These are phyloP conservation scores for Hydropsyche tenuis DNA, from an alignment of 1,140 invertebrate genomes.

Conservation along the genomic window DNA sequence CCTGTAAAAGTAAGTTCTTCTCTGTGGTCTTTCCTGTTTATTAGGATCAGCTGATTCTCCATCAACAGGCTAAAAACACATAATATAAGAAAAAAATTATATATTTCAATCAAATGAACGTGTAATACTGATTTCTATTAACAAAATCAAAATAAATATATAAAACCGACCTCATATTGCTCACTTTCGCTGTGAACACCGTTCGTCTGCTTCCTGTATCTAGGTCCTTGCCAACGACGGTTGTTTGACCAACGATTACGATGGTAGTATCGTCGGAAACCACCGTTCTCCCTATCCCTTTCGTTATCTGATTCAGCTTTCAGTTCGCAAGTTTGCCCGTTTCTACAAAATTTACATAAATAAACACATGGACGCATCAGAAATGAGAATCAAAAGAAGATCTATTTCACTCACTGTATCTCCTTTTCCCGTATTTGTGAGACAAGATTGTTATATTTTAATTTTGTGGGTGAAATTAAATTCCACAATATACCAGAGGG, in stretches of 20 bases:
- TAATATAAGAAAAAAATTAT: too few species aligned
- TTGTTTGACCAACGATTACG: conserved; percentile 11
- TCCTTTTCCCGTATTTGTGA: conserved; percentile 59
- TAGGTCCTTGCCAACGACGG: conserved; percentile 18
- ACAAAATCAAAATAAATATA: neutral
- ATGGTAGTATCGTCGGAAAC: conserved; percentile 17
- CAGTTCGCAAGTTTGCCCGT: conserved; percentile 53
- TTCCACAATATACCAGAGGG: conserved; percentile 68
- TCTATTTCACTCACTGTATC: conserved; percentile 55
- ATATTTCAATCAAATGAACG: neutral
- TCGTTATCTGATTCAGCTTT: conserved; percentile 58
- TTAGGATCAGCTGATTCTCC: conserved; percentile 23
- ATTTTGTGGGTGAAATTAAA: conserved; percentile 63
- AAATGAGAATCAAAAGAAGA: too few species aligned
- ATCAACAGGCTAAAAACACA: conserved; percentile 21
- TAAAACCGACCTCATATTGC: conserved; percentile 37
- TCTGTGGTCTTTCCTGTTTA: neutral
- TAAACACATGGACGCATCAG: neutral
- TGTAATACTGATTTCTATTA: neutral
- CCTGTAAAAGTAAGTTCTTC: conserved; percentile 5
- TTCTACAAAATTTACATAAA: conserved; percentile 46
- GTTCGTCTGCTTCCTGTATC: conserved; percentile 17
- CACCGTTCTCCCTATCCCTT: conserved; percentile 33
- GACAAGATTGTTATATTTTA: conserved; percentile 63
- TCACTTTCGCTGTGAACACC: conserved; percentile 45